Base-by-base conservation (phyloP, 2,888 invertebrate species). In the Campoletis raptor region DNA sequence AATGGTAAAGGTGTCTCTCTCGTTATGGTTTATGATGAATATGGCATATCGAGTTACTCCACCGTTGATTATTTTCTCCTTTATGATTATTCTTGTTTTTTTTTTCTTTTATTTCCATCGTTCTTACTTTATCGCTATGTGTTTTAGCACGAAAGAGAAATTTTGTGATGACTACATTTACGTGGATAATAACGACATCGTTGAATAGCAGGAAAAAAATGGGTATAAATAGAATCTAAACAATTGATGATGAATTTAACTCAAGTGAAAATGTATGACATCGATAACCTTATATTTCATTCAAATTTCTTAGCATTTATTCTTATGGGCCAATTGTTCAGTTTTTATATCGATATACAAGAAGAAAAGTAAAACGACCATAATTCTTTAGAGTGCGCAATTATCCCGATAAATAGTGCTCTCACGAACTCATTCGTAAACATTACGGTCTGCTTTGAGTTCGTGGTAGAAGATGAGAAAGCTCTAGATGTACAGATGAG, bases 11-110 rank as follows among this genome's bases (percentile, higher is more conserved):
- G 82, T 82, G 76, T 82, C 69, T 66, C 73, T 30, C 70, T 70
- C 82, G 70, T 82, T 82, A 82, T 82, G 69, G 67, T 82, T 82
- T 82, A 76, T 82, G 82, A 82, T 76, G 82, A 82, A 82, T 77
- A 45, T 82, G 24, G 57, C 82, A 70, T 82, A 82, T 82, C 82
- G 37, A n/a, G 76, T 82, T 82, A 82, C 82, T 54, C 52, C 54
- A 15, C 10, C 66, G 54, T n/a, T 42, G 42, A 81, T 74, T 81
- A 66, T 74, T 73, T 72, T 70, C 36, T 67, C 42, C n/a, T 73
- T 67, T 36, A 61, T 67, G 6, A 67, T 74, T 74, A 74, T 64
- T 48, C 45, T 64, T 52, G 6, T 40, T 40, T 69, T 79, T 79
- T 79, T 36, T 40, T 40, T 69, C 69, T 79, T 79, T 36, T 57